Percentiles rank a stretch among this genome's conserved stretches.
These are phyloP conservation scores for Nothocercus julius DNA, from an alignment of 2,113 vertebrate genomes.

Conservation along the genomic window DNA sequence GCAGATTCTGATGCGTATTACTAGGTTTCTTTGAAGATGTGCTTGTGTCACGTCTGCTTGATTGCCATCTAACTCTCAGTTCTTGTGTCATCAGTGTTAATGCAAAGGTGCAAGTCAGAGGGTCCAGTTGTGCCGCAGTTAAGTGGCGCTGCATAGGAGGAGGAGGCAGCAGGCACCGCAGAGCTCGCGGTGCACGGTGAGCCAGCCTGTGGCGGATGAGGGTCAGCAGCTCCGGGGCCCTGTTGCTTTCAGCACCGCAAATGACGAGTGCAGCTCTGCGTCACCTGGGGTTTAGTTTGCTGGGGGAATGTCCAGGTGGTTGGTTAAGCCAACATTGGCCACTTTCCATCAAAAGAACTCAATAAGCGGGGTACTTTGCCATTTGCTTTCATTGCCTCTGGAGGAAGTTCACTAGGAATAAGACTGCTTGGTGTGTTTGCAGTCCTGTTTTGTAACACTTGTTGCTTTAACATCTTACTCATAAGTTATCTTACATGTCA, in stretches of 20 bases:
- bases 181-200: background rate
- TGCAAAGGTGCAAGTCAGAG: background rate
- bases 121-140: background rate
- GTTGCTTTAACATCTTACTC: conserved; percentile 59
- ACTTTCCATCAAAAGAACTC: background rate
- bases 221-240: background rate
- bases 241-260: background rate
- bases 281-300: background rate
- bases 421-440: conserved; percentile 18
- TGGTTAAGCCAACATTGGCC: background rate
- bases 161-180: background rate
- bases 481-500: conserved; percentile 56
- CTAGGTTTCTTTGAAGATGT: background rate
- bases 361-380: background rate
- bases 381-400: background rate
- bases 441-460: conserved; percentile 56
- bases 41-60: background rate
- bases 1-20: background rate
- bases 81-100: background rate
- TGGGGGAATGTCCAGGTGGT: background rate
- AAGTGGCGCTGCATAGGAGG: background rate
- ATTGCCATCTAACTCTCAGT: background rate
- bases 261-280: background rate
- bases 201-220: background rate
- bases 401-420: background rate